phyloP scores from a whole-genome alignment of 2,888 invertebrate species.

The Pardosa pseudoannulata region DNA sequence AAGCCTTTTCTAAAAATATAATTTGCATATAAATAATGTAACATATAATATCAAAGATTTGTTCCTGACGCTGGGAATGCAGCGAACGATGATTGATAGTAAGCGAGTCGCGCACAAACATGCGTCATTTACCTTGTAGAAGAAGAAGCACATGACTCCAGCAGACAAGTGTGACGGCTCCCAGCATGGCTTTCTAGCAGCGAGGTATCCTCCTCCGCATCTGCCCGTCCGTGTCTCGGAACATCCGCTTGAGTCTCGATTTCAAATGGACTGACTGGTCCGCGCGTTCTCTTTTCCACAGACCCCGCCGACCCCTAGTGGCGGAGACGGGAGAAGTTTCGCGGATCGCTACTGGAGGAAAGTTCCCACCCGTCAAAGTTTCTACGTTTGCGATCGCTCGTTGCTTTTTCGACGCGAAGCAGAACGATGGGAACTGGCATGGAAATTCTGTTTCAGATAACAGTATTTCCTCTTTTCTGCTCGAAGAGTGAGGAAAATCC shows the following conservation, averaged over 20 bases:
- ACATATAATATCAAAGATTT: too few species aligned
- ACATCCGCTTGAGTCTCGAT: background rate
- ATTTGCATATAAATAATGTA: too few species aligned
- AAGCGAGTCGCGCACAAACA: too few species aligned
- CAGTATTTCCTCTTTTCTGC: too few species aligned
- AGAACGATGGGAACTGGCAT: too few species aligned
- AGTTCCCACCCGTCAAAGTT: background rate
- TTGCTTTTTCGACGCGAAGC: too few species aligned
- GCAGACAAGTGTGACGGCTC: background rate
- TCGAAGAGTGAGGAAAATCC: too few species aligned
- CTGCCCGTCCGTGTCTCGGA: background rate
- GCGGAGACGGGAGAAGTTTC: constrained; percentile 5
- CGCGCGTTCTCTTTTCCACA: background rate
- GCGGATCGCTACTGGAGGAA: background rate
- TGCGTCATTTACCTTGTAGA: background rate
- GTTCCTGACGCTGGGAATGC: too few species aligned
- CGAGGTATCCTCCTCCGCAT: background rate
- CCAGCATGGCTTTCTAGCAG: background rate
- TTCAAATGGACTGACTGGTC: background rate
- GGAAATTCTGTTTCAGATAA: too few species aligned
- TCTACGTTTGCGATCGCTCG: too few species aligned
- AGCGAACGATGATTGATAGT: too few species aligned
- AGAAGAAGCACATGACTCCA: background rate
- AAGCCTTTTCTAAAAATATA: too few species aligned
- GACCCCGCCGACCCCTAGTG: constrained; percentile 4